Conservation (phyloP, 1,140 invertebrate genomes). For the Chrysopa pallens region DNA sequence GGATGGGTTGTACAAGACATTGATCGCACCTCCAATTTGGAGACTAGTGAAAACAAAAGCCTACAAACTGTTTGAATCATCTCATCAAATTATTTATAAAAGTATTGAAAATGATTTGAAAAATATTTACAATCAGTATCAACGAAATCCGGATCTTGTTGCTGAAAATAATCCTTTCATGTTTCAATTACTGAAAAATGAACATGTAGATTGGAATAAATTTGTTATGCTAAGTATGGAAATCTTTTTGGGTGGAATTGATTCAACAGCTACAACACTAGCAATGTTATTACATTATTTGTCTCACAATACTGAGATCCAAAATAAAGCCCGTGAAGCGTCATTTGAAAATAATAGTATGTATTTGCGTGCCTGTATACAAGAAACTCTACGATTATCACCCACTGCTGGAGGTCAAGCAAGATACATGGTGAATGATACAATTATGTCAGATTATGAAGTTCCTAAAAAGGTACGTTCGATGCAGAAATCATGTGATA, state of each 20-base stretch:
- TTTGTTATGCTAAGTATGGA: conserved; percentile 18
- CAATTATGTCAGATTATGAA: conserved; percentile 23
- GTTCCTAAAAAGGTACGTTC: conserved; percentile 26
- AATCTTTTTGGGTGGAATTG: conserved; percentile 23
- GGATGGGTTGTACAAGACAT: conserved; percentile 20
- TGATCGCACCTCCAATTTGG: conserved; percentile 21
- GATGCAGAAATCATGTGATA: conserved; percentile 1
- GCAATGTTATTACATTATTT: conserved; percentile 15
- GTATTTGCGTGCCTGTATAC: conserved; percentile 46
- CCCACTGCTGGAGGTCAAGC: conserved; percentile 26
- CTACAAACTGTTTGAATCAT: conserved; percentile 18
- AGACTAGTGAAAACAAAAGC: conserved; percentile 18
- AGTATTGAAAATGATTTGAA: conserved; percentile 2
- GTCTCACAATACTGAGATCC: conserved; percentile 9
- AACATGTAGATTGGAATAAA: conserved; percentile 14
- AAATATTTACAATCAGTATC: neutral
- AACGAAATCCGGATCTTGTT: conserved; percentile 7
- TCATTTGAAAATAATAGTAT: conserved; percentile 1
- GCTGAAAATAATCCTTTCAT: conserved; percentile 14
- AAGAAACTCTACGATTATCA: conserved; percentile 39
- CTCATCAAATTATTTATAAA: conserved; percentile 15
- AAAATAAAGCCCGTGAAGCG: conserved; percentile 10
- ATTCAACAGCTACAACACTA: conserved; percentile 17
- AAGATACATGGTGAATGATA: conserved; percentile 22
- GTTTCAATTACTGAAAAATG: conserved; percentile 15